Evolutionary conservation across 2,113 vertebrate genomes (phyloP).

Genomic region (Tauraco erythrolophus): DNA sequence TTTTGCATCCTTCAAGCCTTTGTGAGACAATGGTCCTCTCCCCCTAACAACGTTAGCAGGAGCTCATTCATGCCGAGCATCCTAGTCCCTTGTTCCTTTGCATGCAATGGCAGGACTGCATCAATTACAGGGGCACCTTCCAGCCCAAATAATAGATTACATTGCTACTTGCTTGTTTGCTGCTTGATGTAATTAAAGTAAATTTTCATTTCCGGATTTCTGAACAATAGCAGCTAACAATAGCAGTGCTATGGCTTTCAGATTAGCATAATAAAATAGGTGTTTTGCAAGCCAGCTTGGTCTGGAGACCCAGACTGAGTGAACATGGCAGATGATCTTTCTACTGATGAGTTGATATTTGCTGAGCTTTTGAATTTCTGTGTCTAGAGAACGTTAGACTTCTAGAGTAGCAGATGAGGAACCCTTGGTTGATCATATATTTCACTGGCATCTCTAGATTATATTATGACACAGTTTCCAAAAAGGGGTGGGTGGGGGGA

Average conservation of each 20-base stretch:
- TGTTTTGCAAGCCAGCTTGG: not conserved
- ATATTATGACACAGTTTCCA: not conserved
- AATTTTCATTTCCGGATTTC: slow-evolving; percentile 24
- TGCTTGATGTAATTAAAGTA: slow-evolving; percentile 51
- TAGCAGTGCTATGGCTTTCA: not conserved
- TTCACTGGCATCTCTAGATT: not conserved
- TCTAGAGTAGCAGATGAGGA: not conserved
- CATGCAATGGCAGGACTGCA: not conserved
- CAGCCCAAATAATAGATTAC: not conserved
- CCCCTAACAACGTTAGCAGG: not conserved
- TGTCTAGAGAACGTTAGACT: not conserved
- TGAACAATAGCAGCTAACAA: slow-evolving; percentile 35
- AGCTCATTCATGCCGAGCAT: not conserved
- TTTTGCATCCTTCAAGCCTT: not conserved
- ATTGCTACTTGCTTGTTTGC: slow-evolving; percentile 1
- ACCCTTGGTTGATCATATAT: not conserved
- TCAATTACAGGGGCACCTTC: not conserved
- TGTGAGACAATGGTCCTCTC: not conserved
- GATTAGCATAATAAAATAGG: not conserved
- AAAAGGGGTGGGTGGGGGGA: rapidly evolving
- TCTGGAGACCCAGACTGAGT: not conserved
- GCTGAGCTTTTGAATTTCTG: not conserved
- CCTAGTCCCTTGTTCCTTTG: not conserved
- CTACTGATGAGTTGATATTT: not conserved
- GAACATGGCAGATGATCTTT: not conserved